A percentile compares a stretch with the other conserved stretches of the same genome.
These are phyloP conservation scores for Spilarctia lutea DNA, from an alignment of 2,888 invertebrate species.

Conservation along the genomic window DNA sequence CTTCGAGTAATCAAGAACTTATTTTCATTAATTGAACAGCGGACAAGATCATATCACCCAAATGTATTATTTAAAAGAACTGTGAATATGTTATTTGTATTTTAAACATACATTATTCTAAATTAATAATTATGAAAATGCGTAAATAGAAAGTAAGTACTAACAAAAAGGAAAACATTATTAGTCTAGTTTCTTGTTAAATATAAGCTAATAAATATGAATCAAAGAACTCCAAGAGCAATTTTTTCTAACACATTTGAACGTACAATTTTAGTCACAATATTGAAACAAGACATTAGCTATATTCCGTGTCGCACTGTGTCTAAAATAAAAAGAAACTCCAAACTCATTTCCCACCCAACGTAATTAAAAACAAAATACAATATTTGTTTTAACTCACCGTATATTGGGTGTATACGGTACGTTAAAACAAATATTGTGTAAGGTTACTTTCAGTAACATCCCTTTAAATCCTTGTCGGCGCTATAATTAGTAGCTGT, in stretches of 20 bases:
- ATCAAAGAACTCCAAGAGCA: background rate
- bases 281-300: background rate
- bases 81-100: background rate
- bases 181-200: background rate
- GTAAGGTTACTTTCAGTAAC: constrained; percentile 42
- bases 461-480: constrained; percentile 53
- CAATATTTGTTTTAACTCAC: constrained; percentile 41
- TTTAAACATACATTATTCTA: too few relatives aligned
- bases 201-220: background rate
- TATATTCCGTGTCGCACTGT: background rate
- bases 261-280: background rate
- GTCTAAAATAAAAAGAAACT: background rate
- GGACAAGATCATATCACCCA: background rate
- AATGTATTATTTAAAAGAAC: background rate
- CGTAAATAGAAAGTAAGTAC: background rate
- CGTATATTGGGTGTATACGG: background rate
- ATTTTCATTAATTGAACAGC: background rate
- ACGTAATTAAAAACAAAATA: constrained; percentile 36
- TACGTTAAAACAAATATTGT: constrained; percentile 17
- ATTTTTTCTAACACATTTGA: too few relatives aligned
- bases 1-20: background rate
- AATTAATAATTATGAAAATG: background rate
- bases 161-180: background rate
- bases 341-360: constrained; percentile 8
- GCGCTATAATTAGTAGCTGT: constrained; percentile 66